Percentiles rank a stretch among this genome's conserved stretches.
Evolutionary conservation across 2,797 vertebrate genomes (phyloP).

Genomic region (Nyctibius grandis): DNA sequence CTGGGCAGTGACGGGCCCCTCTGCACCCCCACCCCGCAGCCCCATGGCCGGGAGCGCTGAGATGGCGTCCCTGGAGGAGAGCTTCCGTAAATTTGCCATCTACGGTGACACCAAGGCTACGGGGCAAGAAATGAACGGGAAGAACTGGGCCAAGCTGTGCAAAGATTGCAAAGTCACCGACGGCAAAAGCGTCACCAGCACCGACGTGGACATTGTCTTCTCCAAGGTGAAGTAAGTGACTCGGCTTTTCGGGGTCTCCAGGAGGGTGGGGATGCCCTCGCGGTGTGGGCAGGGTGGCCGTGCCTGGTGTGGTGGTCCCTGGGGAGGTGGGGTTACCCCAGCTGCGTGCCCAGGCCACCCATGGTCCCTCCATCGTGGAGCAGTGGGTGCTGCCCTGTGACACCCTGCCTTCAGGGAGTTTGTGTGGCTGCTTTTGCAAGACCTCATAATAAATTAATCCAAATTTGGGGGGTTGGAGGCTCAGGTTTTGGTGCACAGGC

Average conservation of each 20-base stretch:
- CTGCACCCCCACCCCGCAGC: background rate
- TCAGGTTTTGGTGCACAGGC: background rate
- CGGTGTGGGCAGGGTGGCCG: rapidly evolving
- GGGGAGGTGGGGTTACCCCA: rapidly evolving
- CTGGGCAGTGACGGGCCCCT: background rate
- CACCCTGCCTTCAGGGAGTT: background rate
- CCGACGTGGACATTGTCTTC: slow-evolving; percentile 95
- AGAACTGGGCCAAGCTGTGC: slow-evolving; percentile 98
- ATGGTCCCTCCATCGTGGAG: rapidly evolving
- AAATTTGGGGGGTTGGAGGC: background rate
- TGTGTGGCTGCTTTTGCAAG: background rate
- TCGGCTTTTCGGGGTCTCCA: background rate
- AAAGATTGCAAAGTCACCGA: slow-evolving; percentile 94
- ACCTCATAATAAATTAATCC: background rate
- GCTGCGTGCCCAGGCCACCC: background rate
- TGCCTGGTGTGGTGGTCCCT: background rate
- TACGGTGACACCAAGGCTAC: slow-evolving; percentile 91
- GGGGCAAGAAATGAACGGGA: slow-evolving; percentile 91
- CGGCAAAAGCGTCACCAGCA: slow-evolving; percentile 84
- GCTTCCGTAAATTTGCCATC: slow-evolving; percentile 90
- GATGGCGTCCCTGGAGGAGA: slow-evolving; percentile 78
- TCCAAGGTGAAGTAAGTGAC: slow-evolving; percentile 94
- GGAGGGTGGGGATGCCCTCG: background rate
- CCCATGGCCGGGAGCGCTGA: slow-evolving; percentile 85
- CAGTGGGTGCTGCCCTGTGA: rapidly evolving